Evolutionary conservation across 2,797 vertebrate species (phyloP), one percentile per base, ranked within the genome.

Genomic region (Mareca strepera): DNA sequence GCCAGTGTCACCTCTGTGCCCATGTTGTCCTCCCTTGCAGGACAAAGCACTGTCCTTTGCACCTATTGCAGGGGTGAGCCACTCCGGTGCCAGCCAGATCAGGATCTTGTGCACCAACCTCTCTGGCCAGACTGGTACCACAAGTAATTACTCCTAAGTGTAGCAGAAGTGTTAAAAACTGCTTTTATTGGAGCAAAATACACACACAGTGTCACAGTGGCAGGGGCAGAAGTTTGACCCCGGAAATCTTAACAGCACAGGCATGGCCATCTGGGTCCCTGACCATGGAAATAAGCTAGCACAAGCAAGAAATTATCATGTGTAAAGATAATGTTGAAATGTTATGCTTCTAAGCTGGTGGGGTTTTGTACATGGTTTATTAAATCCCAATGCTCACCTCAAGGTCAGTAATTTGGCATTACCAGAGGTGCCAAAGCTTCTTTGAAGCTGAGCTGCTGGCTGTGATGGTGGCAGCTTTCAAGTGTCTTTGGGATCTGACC

Each of bases 1-100:
- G 33, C 17, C 59, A n/a, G 21, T 2, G 2, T 17, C 60, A 37
- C 43, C 33, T 7, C 77, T 2, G 0, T 6, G 25, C 37, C 48
- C 13, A 4, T 7, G 11, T 16, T 43, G 28, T 81, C 10, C 26
- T 33, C 15, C 8, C 16, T 68, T 2, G 0, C 44, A 41, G 18
- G 11, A 29, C 21, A 52, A 22, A 15, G 3, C 2, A 0, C 8
- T 2, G 4, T 26, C 37, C 22, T 23, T 44, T 46, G 44, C 59
- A 53, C 26, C 11, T 72, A 29, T 63, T 41, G 11, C 7, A 53
- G 55, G 76, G 4, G 41, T 1, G 1, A 22, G 35, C n/a, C 3
- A 35, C 12, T 17, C 39, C 23, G 6, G 48, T 39, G 37, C 29
- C 74, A 86, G 52, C 8, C 1, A 2, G 9, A 9, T 2, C 2